Evolutionary conservation across 1,140 invertebrate genomes (phyloP).

Genomic region (Drosophila lacteicornis): DNA sequence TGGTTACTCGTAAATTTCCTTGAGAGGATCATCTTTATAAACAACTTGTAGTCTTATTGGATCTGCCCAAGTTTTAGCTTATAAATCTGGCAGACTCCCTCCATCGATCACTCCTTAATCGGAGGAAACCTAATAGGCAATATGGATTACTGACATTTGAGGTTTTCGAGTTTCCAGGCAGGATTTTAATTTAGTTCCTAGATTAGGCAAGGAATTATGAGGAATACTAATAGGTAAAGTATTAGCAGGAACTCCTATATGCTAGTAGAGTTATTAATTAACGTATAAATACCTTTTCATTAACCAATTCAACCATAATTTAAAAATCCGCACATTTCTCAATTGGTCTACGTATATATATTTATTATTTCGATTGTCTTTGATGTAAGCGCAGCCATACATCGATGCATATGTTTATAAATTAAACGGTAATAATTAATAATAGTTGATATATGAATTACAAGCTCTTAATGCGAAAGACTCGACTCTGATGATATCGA

Average conservation of each 20-base stretch:
- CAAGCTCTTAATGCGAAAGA: conserved; percentile 58
- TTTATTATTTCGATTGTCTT: conserved; percentile 41
- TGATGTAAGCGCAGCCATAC: conserved; percentile 36
- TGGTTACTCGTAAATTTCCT: neutral
- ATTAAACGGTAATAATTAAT: conserved; percentile 61
- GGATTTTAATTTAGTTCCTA: neutral
- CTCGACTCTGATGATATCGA: conserved; percentile 11
- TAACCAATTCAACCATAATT: neutral
- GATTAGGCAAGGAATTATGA: neutral
- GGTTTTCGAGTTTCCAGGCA: neutral
- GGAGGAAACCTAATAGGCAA: neutral
- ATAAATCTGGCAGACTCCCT: neutral
- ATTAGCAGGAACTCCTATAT: no score
- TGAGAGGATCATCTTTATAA: no score
- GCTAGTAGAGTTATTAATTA: neutral
- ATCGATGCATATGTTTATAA: conserved; percentile 40
- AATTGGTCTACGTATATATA: conserved; percentile 50
- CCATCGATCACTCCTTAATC: neutral
- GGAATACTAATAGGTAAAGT: neutral
- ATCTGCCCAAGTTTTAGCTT: no score
- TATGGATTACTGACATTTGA: neutral
- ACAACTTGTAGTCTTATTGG: neutral
- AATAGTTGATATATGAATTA: conserved; percentile 41
- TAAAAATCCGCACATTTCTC: neutral
- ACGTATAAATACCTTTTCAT: no score